A percentile compares a stretch with the other conserved stretches of the same genome.
Evolutionary conservation across 2,888 invertebrate genomes (phyloP).

Genomic region (Labia minor): DNA sequence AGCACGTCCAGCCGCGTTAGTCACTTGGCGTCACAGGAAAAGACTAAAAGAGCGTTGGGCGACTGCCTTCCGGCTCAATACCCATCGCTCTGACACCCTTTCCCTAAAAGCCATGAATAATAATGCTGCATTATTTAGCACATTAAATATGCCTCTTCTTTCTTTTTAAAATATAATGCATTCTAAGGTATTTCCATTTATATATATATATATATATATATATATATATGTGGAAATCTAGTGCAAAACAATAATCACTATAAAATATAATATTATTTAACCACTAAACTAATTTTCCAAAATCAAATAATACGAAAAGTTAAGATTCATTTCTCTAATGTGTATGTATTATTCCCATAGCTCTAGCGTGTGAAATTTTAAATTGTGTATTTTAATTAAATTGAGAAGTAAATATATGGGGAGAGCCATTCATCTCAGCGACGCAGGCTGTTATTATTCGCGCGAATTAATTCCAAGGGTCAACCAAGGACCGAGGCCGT

Average conservation of each 20-base stretch:
- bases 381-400: constrained; percentile 4
- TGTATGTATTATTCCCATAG: not conserved
- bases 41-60: not conserved
- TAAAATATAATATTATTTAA: too few species aligned
- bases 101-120: not conserved
- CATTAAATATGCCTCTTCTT: not conserved
- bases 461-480: constrained; percentile 13
- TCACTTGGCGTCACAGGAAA: constrained; percentile 2
- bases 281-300: not conserved
- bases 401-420: constrained; percentile 13
- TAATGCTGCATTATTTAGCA: constrained; percentile 4
- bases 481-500: constrained; percentile 7
- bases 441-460: constrained; percentile 13
- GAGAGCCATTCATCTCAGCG: constrained; percentile 7
- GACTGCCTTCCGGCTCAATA: not conserved
- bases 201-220: too few species aligned
- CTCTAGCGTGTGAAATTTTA: not conserved
- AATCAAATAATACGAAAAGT: constrained; percentile 4
- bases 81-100: not conserved
- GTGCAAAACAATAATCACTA: too few species aligned
- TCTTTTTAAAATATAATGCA: not conserved
- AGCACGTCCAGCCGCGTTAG: not conserved
- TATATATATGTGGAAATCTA: too few species aligned
- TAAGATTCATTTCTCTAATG: not conserved
- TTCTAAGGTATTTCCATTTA: not conserved